Evolutionary conservation across 2,113 vertebrate species (phyloP).

Genomic region (Onychostruthus taczanowskii): DNA sequence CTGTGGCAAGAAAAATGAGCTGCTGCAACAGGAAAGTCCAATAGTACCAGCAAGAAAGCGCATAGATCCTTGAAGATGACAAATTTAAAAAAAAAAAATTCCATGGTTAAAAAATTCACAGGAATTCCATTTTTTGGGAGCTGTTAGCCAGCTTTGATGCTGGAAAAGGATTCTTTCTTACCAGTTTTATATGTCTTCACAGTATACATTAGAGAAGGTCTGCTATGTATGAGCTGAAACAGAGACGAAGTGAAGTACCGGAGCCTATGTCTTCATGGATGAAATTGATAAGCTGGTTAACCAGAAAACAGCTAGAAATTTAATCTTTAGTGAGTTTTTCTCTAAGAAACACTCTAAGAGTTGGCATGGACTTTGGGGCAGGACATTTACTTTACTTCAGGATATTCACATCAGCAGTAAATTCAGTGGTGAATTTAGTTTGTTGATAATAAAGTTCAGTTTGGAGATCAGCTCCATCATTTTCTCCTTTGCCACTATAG

Average conservation of each 20-base stretch:
- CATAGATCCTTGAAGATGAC: background rate
- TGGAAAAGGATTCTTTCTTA: background rate
- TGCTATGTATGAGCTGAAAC: background rate
- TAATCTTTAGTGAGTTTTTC: background rate
- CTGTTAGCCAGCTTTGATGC: background rate
- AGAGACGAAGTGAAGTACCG: background rate
- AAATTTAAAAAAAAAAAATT: background rate
- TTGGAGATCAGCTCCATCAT: background rate
- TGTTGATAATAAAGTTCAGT: background rate
- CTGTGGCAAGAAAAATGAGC: background rate
- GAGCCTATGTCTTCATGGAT: background rate
- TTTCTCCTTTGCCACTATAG: background rate
- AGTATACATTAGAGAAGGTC: background rate
- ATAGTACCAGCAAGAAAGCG: background rate
- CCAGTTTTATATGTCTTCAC: background rate
- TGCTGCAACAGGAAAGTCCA: too few relatives aligned
- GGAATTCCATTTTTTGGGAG: background rate
- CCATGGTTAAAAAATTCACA: background rate
- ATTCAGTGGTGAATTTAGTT: background rate
- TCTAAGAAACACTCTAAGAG: background rate
- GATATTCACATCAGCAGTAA: background rate
- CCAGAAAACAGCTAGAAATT: background rate
- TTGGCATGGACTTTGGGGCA: background rate
- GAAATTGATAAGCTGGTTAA: background rate
- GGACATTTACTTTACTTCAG: background rate